These are phyloP conservation scores for Atlantisia rogersi DNA, from an alignment of 2,113 vertebrate genomes.

Conservation along the genomic window DNA sequence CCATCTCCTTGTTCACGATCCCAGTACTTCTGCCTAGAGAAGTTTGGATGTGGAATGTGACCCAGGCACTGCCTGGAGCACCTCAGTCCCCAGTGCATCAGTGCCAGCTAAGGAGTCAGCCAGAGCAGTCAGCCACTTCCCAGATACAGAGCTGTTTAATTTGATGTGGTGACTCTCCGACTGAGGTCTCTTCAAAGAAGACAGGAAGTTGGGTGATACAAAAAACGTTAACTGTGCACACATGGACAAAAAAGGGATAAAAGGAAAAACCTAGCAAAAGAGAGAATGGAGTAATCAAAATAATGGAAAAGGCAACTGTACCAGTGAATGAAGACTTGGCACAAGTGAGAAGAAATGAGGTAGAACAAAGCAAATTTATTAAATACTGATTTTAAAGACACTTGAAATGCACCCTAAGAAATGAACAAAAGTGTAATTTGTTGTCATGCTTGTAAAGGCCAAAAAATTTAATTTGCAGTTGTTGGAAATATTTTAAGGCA, in stretches of 20 bases:
- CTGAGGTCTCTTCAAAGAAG: neutral
- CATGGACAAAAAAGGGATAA: neutral
- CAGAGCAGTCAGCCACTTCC: neutral
- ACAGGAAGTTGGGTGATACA: neutral
- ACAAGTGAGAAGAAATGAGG: neutral
- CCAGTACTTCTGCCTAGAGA: neutral
- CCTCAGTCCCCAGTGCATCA: accelerated
- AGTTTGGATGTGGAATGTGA: neutral
- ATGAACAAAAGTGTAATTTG: neutral
- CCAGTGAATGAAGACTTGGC: neutral
- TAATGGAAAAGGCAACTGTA: no score
- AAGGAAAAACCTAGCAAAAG: neutral
- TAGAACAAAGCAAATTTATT: neutral
- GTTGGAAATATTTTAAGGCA: neutral
- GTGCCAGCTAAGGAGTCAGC: neutral
- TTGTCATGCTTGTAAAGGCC: neutral
- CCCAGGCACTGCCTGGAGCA: neutral
- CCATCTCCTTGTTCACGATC: neutral
- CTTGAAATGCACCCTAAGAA: neutral
- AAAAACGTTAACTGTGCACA: neutral
- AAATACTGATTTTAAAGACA: neutral
- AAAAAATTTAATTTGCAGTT: neutral
- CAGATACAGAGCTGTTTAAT: neutral
- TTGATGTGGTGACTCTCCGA: neutral
- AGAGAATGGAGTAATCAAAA: neutral